Evolutionary conservation across 2,113 vertebrate species (phyloP), one percentile per base, ranked within the genome.

Genomic region (Galemys pyrenaicus): DNA sequence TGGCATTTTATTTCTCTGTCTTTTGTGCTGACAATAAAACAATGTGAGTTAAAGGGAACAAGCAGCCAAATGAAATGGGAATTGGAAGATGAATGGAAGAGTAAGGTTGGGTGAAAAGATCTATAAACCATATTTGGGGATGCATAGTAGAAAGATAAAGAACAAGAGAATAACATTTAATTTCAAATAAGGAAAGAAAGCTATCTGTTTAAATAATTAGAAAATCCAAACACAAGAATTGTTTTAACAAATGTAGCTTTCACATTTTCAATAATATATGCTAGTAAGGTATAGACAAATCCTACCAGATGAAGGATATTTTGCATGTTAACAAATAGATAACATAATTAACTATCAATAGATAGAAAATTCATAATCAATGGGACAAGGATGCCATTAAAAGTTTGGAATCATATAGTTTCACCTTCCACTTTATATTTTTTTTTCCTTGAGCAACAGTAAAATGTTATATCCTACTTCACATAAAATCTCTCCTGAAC

Each of bases 361-460:
- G n/a, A n/a, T n/a, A n/a, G n/a, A n/a, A n/a, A 35, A 92, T 79
- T 67, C 64, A 79, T 84, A 92, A 89, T 64, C 11, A 80, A 37
- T 71, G 88, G 49, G 51, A 95, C 86, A 86, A 85, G n/a, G 17
- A 82, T 70, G 37, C 4, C 30, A 86, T 94, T 92, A 73, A 92
- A 87, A 90, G 15, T 30, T 28, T 78, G 35, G 85, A 91, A 39
- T 51, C 9, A 70, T 39, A 58, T 87, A 54, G 19, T 78, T 84
- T 24, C n/a, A 30, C 54, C 93, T 89, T 37, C 4, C 1, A 89
- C 1, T 87, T 86, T 73, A 30, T 95, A 30, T 41, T 94, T 80
- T 51, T 89, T 89, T 79, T 78, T 64, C 8, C 54, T 65, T 85
- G 19, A 94, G 17, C 54, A 30, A 67, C 12, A 78, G 35, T 32